phyloP scores from a whole-genome alignment of 1,140 invertebrate genomes.

The Chrysomallon squamiferum region DNA sequence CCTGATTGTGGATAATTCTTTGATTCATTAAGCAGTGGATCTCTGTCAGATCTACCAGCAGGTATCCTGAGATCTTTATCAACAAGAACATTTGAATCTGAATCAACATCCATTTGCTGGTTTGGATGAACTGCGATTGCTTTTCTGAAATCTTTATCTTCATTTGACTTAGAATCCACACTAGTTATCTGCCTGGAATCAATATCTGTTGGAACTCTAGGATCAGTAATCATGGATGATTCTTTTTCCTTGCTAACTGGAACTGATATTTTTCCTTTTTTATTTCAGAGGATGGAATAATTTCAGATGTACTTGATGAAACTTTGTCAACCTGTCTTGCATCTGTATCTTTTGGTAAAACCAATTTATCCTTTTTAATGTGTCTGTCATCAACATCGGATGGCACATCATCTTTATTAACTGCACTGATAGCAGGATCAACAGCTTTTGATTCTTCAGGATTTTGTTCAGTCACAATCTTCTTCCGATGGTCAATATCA shows the following conservation, averaged over 20 bases:
- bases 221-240: neutral
- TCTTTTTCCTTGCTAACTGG: neutral
- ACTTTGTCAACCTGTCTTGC: neutral
- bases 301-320: neutral
- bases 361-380: neutral
- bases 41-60: too few species aligned
- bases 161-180: neutral
- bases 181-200: too few species aligned
- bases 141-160: too few species aligned
- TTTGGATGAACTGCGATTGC: too few species aligned
- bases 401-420: neutral
- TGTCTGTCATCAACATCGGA: neutral
- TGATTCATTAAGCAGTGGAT: too few species aligned
- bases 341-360: neutral
- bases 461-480: slow-evolving; percentile 4
- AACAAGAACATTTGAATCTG: too few species aligned
- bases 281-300: neutral
- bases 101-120: too few species aligned
- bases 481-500: slow-evolving; percentile 8
- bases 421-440: neutral
- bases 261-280: neutral
- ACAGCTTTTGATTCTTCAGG: neutral
- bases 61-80: too few species aligned
- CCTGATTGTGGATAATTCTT: too few species aligned
- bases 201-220: neutral